phyloP scores from a whole-genome alignment of 53 echinoderm and acorn worm genomes.

The Glandiceps talaboti region DNA sequence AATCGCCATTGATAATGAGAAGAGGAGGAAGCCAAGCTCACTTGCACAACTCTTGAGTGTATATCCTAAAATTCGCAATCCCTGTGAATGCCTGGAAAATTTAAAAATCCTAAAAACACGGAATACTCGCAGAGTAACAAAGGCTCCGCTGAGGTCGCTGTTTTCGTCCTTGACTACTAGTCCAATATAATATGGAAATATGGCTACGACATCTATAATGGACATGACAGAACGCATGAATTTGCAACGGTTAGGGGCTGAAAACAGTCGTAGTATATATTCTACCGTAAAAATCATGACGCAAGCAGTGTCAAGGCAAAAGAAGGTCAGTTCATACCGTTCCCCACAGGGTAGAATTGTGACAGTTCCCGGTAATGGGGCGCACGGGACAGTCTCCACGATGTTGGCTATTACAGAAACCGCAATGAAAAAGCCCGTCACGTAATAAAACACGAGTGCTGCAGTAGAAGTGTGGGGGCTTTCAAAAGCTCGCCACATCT shows the following conservation, averaged over 20 bases:
- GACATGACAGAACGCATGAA: constrained; percentile 96
- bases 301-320: constrained; percentile 94
- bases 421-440: constrained; percentile 96
- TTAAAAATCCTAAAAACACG: constrained; percentile 99
- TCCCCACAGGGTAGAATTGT: constrained; percentile 59
- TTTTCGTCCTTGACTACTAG: constrained; percentile 85
- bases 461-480: constrained; percentile 75
- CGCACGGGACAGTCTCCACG: constrained; percentile 79
- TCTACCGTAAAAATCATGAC: constrained; percentile 93
- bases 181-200: constrained; percentile 93
- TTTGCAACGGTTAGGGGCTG: constrained; percentile 83
- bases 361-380: constrained; percentile 76
- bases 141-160: constrained; percentile 68
- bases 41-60: constrained; percentile 99
- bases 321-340: constrained; percentile 75
- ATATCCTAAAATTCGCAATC: constrained; percentile 94
- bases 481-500: constrained; percentile 94
- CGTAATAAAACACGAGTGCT: constrained; percentile 91
- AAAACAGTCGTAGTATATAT: constrained; percentile 82
- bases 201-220: constrained; percentile 94
- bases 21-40: constrained; percentile 96
- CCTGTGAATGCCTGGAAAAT: constrained; percentile 98
- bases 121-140: constrained; percentile 94
- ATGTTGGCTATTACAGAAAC: constrained; percentile 92
- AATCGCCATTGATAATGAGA: constrained; percentile 96